Conservation (phyloP, 2,888 invertebrate genomes). For the Ecdyonurus torrentis region DNA sequence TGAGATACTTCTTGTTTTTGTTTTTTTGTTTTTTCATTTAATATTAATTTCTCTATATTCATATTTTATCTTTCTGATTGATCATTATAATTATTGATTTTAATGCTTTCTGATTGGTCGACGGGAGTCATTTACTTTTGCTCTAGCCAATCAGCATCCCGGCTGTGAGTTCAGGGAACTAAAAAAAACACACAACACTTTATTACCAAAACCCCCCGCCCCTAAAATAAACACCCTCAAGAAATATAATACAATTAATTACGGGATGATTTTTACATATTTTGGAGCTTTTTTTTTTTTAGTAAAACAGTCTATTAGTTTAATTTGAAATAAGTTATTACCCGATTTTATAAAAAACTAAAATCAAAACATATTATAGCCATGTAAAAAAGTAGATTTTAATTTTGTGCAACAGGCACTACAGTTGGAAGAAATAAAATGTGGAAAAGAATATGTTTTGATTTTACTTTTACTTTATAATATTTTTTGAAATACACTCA, state of each 20-base stretch:
- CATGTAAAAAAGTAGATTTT: too few species aligned
- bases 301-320: background rate
- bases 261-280: too few species aligned
- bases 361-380: too few species aligned
- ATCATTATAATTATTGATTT: background rate
- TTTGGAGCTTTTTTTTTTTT: background rate
- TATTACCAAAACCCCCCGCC: background rate
- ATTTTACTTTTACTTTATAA: too few species aligned
- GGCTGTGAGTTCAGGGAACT: background rate
- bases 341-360: background rate
- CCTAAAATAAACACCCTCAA: background rate
- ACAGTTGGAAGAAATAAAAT: too few species aligned
- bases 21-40: background rate
- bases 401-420: too few species aligned
- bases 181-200: background rate
- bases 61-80: too few species aligned
- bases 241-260: too few species aligned
- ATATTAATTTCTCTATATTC: too few species aligned
- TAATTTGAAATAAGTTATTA: background rate
- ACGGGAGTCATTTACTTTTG: background rate
- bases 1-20: background rate
- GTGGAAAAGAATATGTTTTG: too few species aligned
- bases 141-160: background rate
- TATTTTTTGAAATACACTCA: too few species aligned
- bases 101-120: background rate